These are phyloP conservation scores for Bubalus kerabau DNA, from an alignment of 2,113 vertebrate species.

Conservation along the genomic window DNA sequence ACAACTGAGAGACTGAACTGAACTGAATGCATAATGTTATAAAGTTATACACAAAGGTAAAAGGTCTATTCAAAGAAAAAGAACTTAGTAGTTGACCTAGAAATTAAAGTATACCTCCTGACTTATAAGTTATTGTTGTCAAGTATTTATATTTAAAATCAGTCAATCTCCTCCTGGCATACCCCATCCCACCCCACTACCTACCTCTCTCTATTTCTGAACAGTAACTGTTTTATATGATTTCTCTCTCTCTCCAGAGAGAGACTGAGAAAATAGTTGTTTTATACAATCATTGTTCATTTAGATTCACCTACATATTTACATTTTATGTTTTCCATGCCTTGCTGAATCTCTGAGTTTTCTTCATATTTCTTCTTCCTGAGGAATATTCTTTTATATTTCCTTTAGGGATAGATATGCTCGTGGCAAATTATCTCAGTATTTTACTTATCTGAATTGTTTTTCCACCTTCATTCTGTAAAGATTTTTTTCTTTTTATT, in stretches of 20 bases:
- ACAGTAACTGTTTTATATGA: neutral
- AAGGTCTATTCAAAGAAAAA: neutral
- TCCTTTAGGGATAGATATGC: neutral
- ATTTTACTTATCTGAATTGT: neutral
- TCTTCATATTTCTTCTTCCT: neutral
- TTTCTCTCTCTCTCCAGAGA: neutral
- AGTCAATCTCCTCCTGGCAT: neutral
- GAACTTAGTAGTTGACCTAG: neutral
- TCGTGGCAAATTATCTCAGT: neutral
- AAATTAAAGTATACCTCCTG: neutral
- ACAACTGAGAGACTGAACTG: no score
- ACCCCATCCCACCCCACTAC: neutral
- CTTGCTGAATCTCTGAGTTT: neutral
- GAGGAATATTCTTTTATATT: neutral
- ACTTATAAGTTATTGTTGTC: neutral
- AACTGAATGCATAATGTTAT: neutral
- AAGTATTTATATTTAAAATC: constrained; percentile 12
- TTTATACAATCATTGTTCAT: neutral
- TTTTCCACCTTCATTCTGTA: neutral
- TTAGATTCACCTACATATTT: neutral
- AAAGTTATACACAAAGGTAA: neutral
- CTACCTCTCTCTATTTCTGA: neutral
- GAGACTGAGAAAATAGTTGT: neutral
- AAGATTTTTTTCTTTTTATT: neutral
- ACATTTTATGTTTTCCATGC: neutral